These are phyloP conservation scores for Jacana jacana DNA, from an alignment of 2,113 vertebrate genomes.

Conservation along the genomic window DNA sequence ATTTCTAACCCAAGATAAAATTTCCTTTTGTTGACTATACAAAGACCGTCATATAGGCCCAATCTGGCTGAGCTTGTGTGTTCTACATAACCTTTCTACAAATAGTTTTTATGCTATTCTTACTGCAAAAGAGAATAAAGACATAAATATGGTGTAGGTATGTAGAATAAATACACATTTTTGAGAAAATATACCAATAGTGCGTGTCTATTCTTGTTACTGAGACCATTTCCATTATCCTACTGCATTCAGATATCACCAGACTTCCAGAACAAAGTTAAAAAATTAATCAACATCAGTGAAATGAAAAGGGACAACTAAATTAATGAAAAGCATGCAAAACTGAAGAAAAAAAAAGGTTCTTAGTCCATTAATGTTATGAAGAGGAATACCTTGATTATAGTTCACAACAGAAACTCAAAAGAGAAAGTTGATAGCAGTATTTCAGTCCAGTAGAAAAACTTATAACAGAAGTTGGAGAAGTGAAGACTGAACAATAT, in stretches of 20 bases:
- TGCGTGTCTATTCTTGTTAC: neutral
- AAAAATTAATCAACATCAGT: neutral
- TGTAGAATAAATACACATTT: neutral
- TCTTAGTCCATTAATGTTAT: neutral
- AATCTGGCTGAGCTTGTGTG: neutral
- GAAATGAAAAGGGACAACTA: neutral
- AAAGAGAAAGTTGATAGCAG: neutral
- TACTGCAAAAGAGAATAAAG: neutral
- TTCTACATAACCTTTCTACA: neutral
- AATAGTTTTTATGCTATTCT: neutral
- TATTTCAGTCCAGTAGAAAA: neutral
- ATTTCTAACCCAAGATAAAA: neutral
- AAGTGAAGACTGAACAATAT: neutral
- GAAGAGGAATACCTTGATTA: neutral
- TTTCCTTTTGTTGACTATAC: neutral
- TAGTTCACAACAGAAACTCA: neutral
- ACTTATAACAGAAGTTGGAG: neutral
- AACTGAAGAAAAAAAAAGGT: neutral
- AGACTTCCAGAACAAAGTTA: neutral
- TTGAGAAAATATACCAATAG: neutral
- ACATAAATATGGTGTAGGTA: neutral
- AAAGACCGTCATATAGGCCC: neutral
- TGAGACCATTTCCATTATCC: neutral
- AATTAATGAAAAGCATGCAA: neutral
- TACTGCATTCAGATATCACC: neutral